Evolutionary conservation across 2,113 vertebrate species (phyloP), one percentile per base, ranked within the genome.

Genomic region (Apodemus speciosus): DNA sequence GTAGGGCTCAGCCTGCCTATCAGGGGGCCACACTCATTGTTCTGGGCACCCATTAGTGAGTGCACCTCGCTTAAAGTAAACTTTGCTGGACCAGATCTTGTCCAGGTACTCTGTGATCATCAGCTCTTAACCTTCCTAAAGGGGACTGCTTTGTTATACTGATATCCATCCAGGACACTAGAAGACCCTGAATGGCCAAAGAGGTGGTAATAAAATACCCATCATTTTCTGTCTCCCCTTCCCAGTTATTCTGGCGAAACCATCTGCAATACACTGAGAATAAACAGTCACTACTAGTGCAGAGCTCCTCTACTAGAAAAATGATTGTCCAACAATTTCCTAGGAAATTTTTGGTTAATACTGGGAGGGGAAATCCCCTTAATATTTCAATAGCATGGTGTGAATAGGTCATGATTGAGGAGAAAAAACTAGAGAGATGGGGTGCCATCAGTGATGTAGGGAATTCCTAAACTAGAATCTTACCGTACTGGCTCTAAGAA

Each of bases 311-410:
- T 66, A 51, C 92, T 66, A n/a, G 89, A 89, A 94, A 94, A 96
- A 53, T 69, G 68, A 93, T 86, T 53, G 92, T 88, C 73, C 90
- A 89, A 75, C 90, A 89, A 96, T 90, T 89, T 97, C 92, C 49
- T 30, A 93, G 94, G 95, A 96, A 97, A 95, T 95, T 94, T 85
- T 96, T 90, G 94, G 92, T 96, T 97, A 96, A 96, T 94, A 92
- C 94, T 95, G 90, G 79, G 93, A 96, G 81, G 87, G 84, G 38
- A 72, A 95, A 92, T 58, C 89, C 88, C 93, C 95, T 91, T 88
- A 90, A 83, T 93, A 93, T 94, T 96, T 95, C 93, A 93, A 69
- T 94, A 94, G 93, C 25, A 62, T 25, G 88, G 66, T 53, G 23
- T 5, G 13, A 68, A 81, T 43, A 72, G 87, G 64, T 77, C 62